Conservation (phyloP, 2,797 vertebrate genomes). For the Rhincodon typus region DNA sequence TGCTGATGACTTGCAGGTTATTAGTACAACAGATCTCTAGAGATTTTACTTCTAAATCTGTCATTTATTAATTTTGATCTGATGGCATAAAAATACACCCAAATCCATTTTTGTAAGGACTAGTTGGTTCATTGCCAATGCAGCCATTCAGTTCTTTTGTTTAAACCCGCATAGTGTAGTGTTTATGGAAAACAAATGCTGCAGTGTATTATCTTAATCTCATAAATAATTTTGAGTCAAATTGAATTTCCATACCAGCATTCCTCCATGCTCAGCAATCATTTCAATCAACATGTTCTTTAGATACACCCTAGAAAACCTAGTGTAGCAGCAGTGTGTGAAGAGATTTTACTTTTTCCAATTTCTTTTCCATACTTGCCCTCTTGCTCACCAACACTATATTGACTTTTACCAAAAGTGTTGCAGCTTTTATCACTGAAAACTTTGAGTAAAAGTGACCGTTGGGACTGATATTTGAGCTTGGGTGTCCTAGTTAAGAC, state of each 20-base stretch:
- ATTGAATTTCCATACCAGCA: background rate
- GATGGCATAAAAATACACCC: background rate
- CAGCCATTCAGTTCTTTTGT: background rate
- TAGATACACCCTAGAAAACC: background rate
- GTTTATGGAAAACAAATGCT: background rate
- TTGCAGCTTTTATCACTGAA: background rate
- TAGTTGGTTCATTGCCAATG: background rate
- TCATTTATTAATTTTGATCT: background rate
- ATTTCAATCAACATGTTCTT: background rate
- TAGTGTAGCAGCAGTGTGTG: background rate
- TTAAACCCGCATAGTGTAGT: background rate
- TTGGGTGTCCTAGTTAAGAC: background rate
- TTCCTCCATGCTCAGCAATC: background rate
- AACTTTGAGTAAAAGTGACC: background rate
- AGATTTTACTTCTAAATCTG: background rate
- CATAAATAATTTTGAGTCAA: background rate
- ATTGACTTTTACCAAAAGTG: background rate
- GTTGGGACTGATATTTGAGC: background rate
- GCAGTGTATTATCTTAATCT: background rate
- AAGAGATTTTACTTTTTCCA: background rate
- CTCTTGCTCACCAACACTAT: background rate
- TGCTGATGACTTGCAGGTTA: background rate
- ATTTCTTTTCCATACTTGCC: background rate
- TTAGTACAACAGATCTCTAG: background rate
- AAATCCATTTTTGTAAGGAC: background rate